Conservation (phyloP, 2,888 invertebrate species). For the Lithophane socia region DNA sequence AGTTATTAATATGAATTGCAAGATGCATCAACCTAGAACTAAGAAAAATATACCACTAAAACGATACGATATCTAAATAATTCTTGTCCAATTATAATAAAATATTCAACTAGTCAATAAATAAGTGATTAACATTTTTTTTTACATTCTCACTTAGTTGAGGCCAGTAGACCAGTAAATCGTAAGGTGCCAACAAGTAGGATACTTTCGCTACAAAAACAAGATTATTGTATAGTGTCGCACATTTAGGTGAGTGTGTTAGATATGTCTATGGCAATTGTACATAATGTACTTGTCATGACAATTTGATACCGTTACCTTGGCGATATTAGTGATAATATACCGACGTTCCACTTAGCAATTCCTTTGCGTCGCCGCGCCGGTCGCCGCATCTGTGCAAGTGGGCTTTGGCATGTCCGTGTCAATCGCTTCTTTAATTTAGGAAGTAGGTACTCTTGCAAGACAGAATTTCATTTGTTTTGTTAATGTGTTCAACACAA, state of each 20-base stretch:
- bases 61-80: slow-evolving; percentile 16
- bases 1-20: background rate
- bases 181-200: slow-evolving; percentile 40
- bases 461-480: slow-evolving; percentile 1
- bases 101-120: slow-evolving; percentile 36
- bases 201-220: slow-evolving; percentile 63
- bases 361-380: slow-evolving; percentile 29
- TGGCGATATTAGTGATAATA: slow-evolving; percentile 73
- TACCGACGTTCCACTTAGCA: slow-evolving; percentile 70
- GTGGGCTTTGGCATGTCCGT: slow-evolving; percentile 16
- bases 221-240: slow-evolving; percentile 39
- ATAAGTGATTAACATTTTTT: slow-evolving; percentile 42
- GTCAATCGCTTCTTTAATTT: slow-evolving; percentile 27
- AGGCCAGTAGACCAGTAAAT: slow-evolving; percentile 48
- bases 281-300: slow-evolving; percentile 61
- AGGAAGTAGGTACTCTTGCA: background rate
- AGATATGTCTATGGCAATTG: slow-evolving; percentile 62
- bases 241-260: slow-evolving; percentile 71
- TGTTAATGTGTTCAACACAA: slow-evolving; percentile 3
- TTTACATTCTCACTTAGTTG: slow-evolving; percentile 42
- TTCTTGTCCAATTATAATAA: slow-evolving; percentile 14
- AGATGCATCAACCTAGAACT: background rate
- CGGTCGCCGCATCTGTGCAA: slow-evolving; percentile 32
- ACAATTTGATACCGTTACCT: slow-evolving; percentile 76
- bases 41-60: background rate